Percentiles rank a stretch among this genome's conserved stretches.
Evolutionary conservation across 1,140 invertebrate species (phyloP).

Genomic region (Condylostylus longicornis): DNA sequence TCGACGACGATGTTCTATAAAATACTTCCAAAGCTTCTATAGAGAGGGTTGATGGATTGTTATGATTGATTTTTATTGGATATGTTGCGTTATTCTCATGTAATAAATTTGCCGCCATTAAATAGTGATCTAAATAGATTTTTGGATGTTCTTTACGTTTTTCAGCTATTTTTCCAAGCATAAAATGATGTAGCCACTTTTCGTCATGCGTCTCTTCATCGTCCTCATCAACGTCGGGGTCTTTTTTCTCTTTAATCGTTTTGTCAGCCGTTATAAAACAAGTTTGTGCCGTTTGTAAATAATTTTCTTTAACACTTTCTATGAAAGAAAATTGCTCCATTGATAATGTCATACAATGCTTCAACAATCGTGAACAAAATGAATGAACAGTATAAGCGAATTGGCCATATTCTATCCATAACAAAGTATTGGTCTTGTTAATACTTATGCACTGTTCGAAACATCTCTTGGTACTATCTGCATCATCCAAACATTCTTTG

Average conservation of each 20-base stretch:
- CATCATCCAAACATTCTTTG: too few relatives aligned
- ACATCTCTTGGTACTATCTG: too few relatives aligned
- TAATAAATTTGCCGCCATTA: constrained; percentile 53
- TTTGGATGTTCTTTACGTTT: constrained; percentile 58
- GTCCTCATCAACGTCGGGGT: neutral
- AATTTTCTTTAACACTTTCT: neutral
- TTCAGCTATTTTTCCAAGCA: constrained; percentile 58
- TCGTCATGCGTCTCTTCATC: constrained; percentile 10
- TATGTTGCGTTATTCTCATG: constrained; percentile 67
- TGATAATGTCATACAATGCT: neutral
- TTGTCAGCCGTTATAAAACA: neutral
- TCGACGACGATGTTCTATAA: constrained; percentile 66
- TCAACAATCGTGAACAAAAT: neutral
- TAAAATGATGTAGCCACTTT: constrained; percentile 15
- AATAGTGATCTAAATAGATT: constrained; percentile 65
- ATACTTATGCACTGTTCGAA: neutral
- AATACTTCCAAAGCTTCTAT: constrained; percentile 77
- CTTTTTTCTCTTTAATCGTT: neutral
- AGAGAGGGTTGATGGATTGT: constrained; percentile 59
- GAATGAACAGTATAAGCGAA: neutral
- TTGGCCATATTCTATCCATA: neutral
- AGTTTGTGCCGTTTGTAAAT: neutral
- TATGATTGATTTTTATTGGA: constrained; percentile 70
- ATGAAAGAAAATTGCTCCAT: neutral
- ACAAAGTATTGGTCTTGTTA: neutral